Conservation (phyloP, 1,140 invertebrate species). For the Belonocnema kinseyi region DNA sequence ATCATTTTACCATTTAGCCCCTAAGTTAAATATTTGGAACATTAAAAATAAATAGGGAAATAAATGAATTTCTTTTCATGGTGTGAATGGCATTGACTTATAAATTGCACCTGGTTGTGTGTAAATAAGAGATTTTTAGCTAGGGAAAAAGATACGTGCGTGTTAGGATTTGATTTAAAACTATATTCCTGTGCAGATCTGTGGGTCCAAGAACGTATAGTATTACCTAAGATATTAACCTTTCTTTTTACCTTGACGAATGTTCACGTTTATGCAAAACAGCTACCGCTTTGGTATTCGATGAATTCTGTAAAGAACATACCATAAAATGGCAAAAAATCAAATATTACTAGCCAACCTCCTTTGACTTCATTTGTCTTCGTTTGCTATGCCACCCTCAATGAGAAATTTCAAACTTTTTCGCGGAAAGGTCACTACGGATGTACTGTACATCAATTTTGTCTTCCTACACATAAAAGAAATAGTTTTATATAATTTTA, state of each 20-base stretch:
- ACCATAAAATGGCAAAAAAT: background rate
- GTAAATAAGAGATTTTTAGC: too few relatives aligned
- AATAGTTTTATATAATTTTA: too few relatives aligned
- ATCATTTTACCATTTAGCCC: too few relatives aligned
- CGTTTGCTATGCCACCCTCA: background rate
- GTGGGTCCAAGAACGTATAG: background rate
- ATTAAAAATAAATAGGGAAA: too few relatives aligned
- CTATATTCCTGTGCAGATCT: background rate
- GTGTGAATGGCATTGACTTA: too few relatives aligned
- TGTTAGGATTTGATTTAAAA: background rate
- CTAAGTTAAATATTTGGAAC: too few relatives aligned
- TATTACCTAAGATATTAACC: conserved; percentile 16
- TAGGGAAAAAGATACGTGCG: too few relatives aligned
- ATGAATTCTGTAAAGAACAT: conserved; percentile 24
- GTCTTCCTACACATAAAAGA: background rate
- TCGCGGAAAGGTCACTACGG: background rate
- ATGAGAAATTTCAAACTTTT: background rate
- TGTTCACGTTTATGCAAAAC: background rate
- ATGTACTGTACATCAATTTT: background rate
- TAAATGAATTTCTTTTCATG: too few relatives aligned
- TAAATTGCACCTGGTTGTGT: too few relatives aligned
- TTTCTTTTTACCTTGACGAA: conserved; percentile 26
- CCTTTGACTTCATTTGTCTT: background rate
- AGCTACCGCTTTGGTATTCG: conserved; percentile 13
- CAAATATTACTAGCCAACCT: background rate